Conservation (phyloP, 2,888 invertebrate species). For the Eristalis pertinax region DNA sequence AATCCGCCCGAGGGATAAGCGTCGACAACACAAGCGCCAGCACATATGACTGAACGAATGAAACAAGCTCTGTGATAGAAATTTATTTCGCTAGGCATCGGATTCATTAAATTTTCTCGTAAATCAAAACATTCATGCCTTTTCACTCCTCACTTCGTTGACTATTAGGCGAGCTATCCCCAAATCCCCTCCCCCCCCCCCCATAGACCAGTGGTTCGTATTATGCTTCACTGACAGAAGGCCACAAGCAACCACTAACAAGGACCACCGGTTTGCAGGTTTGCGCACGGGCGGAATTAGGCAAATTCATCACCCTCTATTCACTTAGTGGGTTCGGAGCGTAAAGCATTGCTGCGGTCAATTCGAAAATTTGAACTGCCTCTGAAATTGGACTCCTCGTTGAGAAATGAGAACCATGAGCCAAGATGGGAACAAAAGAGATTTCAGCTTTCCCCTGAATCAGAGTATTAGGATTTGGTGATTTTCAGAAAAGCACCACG, state of each 20-base stretch:
- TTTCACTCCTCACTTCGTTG: not conserved
- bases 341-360: not conserved
- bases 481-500: too few relatives aligned
- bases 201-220: not conserved
- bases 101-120: slow-evolving; percentile 49
- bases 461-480: too few relatives aligned
- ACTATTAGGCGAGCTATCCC: not conserved
- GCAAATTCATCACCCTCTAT: slow-evolving; percentile 14
- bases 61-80: slow-evolving; percentile 29
- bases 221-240: not conserved
- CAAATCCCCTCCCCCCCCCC: too few relatives aligned
- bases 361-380: not conserved
- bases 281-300: slow-evolving; percentile 16
- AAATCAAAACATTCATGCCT: slow-evolving; percentile 39
- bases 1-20: slow-evolving; percentile 18
- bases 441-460: too few relatives aligned
- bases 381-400: not conserved
- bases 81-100: slow-evolving; percentile 30
- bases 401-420: not conserved
- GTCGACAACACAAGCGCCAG: not conserved
- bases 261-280: not conserved
- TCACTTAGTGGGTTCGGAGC: not conserved
- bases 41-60: slow-evolving; percentile 2
- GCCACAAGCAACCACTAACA: slow-evolving; percentile 8
- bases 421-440: not conserved